Percentiles rank a stretch among this genome's conserved stretches.
Evolutionary conservation across 1,140 invertebrate species (phyloP).

Genomic region (Acromyrmex charruanus): DNA sequence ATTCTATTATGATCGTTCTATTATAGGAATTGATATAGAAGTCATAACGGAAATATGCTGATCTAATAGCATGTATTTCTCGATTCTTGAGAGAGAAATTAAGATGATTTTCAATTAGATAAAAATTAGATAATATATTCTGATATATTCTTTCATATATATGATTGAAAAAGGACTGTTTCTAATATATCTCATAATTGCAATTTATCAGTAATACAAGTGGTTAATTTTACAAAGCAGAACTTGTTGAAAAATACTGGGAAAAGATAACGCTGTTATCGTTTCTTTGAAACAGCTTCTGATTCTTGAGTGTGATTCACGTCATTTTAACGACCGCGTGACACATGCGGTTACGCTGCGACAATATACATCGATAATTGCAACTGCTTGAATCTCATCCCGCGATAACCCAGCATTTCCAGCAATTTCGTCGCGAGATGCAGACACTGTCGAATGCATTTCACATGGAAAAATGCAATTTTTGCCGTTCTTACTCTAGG

Average conservation of each 20-base stretch:
- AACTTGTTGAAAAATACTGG: constrained; percentile 1
- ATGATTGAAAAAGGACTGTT: neutral
- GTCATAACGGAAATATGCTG: constrained; percentile 8
- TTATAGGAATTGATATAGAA: neutral
- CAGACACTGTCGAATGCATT: neutral
- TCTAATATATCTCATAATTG: neutral
- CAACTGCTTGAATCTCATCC: constrained; percentile 12
- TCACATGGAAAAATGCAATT: constrained; percentile 25
- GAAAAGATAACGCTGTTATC: constrained; percentile 64
- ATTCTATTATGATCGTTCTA: constrained; percentile 40
- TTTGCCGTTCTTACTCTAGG: neutral
- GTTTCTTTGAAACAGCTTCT: constrained; percentile 61
- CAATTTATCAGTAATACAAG: neutral
- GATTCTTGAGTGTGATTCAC: constrained; percentile 48
- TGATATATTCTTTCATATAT: neutral
- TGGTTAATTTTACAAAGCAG: neutral
- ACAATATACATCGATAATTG: constrained; percentile 42
- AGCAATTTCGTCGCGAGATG: constrained; percentile 32
- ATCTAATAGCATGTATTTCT: neutral
- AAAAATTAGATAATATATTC: neutral
- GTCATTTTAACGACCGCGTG: constrained; percentile 5
- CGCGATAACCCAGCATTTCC: constrained; percentile 58
- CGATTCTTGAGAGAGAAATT: neutral
- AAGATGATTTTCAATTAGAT: neutral
- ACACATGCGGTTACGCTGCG: constrained; percentile 9